These are phyloP conservation scores for Lepidocyrtinus sp. DNA, from an alignment of 2,888 invertebrate species.

Conservation along the genomic window DNA sequence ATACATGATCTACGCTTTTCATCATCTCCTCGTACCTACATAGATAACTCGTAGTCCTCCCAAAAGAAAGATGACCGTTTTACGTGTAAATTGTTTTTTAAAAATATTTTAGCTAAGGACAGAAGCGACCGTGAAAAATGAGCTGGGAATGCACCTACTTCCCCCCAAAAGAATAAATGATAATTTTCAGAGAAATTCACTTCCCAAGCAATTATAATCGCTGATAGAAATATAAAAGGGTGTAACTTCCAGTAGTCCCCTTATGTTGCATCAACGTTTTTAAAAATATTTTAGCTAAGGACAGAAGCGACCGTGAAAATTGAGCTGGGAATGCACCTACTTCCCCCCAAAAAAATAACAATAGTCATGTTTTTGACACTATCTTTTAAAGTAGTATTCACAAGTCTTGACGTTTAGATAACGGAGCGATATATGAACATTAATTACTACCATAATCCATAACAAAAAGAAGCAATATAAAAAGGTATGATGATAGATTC, in stretches of 20 bases:
- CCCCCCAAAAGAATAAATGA: background rate
- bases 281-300: background rate
- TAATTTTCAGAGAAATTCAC: no score
- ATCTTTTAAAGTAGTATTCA: background rate
- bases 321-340: background rate
- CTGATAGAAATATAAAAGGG: no score
- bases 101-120: background rate
- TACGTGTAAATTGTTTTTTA: no score
- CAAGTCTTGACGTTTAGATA: constrained; percentile 6
- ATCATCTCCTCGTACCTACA: background rate
- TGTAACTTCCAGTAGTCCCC: no score
- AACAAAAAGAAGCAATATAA: background rate
- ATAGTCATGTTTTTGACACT: background rate
- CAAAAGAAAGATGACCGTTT: no score
- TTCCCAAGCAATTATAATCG: no score
- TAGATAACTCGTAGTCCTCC: no score
- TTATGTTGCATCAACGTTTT: no score
- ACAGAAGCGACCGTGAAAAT: no score
- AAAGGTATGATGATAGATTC: background rate
- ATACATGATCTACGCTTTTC: background rate
- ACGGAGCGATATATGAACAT: constrained; percentile 1
- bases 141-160: background rate
- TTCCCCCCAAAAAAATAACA: background rate
- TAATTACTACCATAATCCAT: constrained; percentile 13
- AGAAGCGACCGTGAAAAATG: background rate